These are phyloP conservation scores for Cyphomyrmex costatus DNA, from an alignment of 1,140 invertebrate genomes.

Conservation along the genomic window DNA sequence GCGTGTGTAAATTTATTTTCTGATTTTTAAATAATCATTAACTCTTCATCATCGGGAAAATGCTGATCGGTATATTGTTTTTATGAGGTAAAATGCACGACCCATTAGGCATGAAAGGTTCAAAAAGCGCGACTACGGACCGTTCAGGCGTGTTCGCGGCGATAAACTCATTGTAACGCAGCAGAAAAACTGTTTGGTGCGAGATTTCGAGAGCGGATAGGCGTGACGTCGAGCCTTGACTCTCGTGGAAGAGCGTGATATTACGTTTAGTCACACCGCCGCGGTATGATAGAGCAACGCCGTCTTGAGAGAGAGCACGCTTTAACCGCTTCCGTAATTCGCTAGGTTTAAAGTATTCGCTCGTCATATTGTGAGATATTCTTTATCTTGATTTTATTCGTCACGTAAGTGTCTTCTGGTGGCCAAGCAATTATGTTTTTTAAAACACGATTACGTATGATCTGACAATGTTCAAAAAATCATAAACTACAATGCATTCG, in stretches of 20 bases:
- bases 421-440: conserved; percentile 7
- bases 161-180: conserved; percentile 47
- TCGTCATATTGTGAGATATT: neutral
- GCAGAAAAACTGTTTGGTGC: conserved; percentile 58
- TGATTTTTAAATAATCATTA: conserved; percentile 41
- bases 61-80: conserved; percentile 41
- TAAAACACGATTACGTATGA: neutral
- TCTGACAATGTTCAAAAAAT: neutral
- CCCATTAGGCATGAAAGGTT: conserved; percentile 44
- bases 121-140: conserved; percentile 47
- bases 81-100: conserved; percentile 31
- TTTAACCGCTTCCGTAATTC: conserved; percentile 62
- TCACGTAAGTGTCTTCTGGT: neutral
- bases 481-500: neutral
- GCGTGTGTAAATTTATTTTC: conserved; percentile 9
- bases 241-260: conserved; percentile 58
- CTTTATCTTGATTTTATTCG: conserved; percentile 1
- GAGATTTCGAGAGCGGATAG: conserved; percentile 57
- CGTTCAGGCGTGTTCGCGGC: conserved; percentile 45
- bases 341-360: conserved; percentile 25
- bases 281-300: conserved; percentile 48
- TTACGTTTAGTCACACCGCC: conserved; percentile 60
- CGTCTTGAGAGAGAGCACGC: conserved; percentile 41
- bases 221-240: conserved; percentile 55
- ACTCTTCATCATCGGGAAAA: conserved; percentile 39